Base-by-base conservation (phyloP, 1,140 invertebrate species). In the Vanessa atalanta region DNA sequence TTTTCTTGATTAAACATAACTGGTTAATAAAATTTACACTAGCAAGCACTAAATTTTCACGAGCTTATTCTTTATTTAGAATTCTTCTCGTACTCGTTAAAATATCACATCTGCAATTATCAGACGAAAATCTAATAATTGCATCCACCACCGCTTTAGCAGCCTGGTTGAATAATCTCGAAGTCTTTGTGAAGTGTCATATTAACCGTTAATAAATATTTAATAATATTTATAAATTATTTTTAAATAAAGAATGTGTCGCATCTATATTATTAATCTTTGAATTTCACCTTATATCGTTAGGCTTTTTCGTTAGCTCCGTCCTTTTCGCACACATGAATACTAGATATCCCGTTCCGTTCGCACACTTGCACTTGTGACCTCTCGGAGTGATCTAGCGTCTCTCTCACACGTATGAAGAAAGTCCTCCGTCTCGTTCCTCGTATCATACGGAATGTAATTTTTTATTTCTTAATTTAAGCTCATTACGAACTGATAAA, bases 221-320 rank as follows among this genome's bases (percentile, higher is more conserved):
- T 31, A 31, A 4, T 31, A 31, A 31, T 31, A 31, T 4, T 0
- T 6, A 31, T 31, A 31, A 31, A 31, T 4, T 43, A 53, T n/a
- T 53, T n/a, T 53, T 13, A 12, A 20, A 8, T 53, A n/a, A 53
- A 7, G 16, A 53, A 26, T 43, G 13, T 73, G 65, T 13, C 70
- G 67, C 53, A 47, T 81, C 76, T 81, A 65, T 47, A 37, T 61
- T 47, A 65, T 47, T 77, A 81, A 31, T 83, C 82, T 83, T 70
- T 83, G 70, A 72, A 83, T 77, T 84, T 81, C 77, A 75, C 74
- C 79, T 80, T 78, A 78, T 76, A 78, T 70, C 67, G 67, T 70
- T 65, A 70, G 67, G 63, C 65, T 69, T 78, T 78, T 80, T 75
- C 53, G 70, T 79, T 75, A 77, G 73, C 66, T 53, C 60, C 43